A percentile compares a stretch with the other conserved stretches of the same genome.
phyloP scores from a whole-genome alignment of 1,140 invertebrate genomes.

The Paraescarpia echinospica region DNA sequence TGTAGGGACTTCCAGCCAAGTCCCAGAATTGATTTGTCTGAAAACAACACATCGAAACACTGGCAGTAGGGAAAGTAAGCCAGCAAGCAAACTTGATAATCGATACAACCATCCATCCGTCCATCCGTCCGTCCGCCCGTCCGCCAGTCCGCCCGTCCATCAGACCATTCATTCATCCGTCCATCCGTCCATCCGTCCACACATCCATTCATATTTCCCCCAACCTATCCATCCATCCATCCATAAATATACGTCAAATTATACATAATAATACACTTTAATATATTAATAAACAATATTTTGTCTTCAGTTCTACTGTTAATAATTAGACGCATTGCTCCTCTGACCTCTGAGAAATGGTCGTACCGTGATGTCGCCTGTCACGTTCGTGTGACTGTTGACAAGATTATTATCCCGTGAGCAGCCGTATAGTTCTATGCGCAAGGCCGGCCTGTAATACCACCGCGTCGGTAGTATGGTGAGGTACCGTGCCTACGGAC shows the following conservation, averaged over 20 bases:
- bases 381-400: neutral
- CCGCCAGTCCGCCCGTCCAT: no score
- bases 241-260: neutral
- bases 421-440: neutral
- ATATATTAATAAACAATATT: no score
- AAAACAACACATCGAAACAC: neutral
- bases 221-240: neutral
- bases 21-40: slow-evolving; percentile 16
- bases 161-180: no score
- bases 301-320: no score
- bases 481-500: neutral
- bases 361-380: neutral
- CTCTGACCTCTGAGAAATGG: neutral
- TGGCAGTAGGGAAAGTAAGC: neutral
- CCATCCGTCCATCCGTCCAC: no score
- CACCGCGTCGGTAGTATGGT: neutral
- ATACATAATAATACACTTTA: neutral
- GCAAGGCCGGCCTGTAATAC: neutral
- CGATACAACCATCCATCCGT: no score
- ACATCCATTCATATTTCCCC: no score
- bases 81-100: no score
- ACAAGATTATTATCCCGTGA: neutral
- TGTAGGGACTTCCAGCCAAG: slow-evolving; percentile 14
- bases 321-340: neutral
- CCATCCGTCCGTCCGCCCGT: no score